Base-by-base conservation (phyloP, 2,888 invertebrate genomes). In the Scaptodrosophila latifasciaeformis region DNA sequence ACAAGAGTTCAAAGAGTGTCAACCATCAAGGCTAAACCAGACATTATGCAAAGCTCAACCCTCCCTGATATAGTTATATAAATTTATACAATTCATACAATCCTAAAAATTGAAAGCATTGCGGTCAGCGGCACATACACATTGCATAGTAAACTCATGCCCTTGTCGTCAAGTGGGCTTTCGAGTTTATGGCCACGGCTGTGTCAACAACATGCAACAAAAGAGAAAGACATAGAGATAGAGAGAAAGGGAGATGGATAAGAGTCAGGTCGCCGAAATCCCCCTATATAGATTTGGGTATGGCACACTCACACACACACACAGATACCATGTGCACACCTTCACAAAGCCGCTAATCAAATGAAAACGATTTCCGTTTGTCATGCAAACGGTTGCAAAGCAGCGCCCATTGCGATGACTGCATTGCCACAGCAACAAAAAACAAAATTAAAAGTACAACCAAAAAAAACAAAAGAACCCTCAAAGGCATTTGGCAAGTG, bases 361-460 rank as follows among this genome's bases (percentile, higher is more conserved):
- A 72, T 72, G 72, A 75, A 75, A 75, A 75, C 62, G 59, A 75
- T 71, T 72, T 72, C 76, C 71, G 71, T 65, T 76, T 70, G 71
- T 72, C 76, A 76, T 72, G 76, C 69, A 69, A 76, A 62, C 65
- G 54, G 57, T 69, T 71, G 72, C n/a, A n/a, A n/a, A n/a, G n/a
- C 47, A 46, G 39, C 29, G 13, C 40, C 44, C 24, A 7, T 15
- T n/a, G 34, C 13, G 13, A 34, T 34, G 34, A 31, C 10, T 34
- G 31, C 46, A 46, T 30, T 1, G 30, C 42, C 12, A n/a, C 7
- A 42, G 43, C 44, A 51, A 37, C 46, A 51, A 64, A 58, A 52
- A 30, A 21, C 29, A 27, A 48, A 13, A 1, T 6, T 6, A 34
- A 12, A 50, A 46, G 5, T 3, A 30, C 24, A 24, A 49, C 49